Evolutionary conservation across 2,888 invertebrate species (phyloP), one percentile per base, ranked within the genome.

Genomic region (Pseudococcus jackbeardsleyi): DNA sequence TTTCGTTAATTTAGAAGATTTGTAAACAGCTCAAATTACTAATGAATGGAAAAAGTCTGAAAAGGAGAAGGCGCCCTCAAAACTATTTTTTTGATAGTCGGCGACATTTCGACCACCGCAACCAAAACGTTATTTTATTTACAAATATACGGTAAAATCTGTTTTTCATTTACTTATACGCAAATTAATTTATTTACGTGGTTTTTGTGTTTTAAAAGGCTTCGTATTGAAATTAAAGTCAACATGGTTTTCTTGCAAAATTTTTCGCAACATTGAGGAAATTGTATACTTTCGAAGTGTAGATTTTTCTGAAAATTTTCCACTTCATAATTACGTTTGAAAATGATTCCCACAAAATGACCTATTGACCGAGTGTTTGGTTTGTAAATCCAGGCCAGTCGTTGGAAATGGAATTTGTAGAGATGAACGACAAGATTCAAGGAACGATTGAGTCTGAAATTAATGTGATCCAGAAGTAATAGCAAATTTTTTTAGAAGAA

Each of bases 11-110:
- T 64, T 64, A 22, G 22, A 19, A 64, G 22, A 64, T 64, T 22
- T 64, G 22, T 64, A 64, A 64, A 64, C 22, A 64, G 19, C 64
- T 64, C 64, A 22, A 64, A 64, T 64, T 64, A 64, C 64, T 64
- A 64, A 64, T 64, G 22, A 64, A 22, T 7, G 19, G 22, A 64
- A 64, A 22, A 19, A 64, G 64, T 64, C 22, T 64, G 19, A 64
- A 64, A 64, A 64, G 22, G 19, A 64, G 22, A 9, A 64, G 22
- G 19, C 22, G 22, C 7, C 22, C 19, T 22, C 6, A 64, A 64
- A 22, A 11, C 11, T 7, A 8, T 11, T 22, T 22, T 22, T 59
- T 64, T 64, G 5, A 64, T 6, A 19, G 19, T 0, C 9, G 22
- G 6, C 6, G 42, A 42, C 42, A 5, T 42, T 11, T 22, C 12